A percentile compares a stretch with the other conserved stretches of the same genome.
These are phyloP conservation scores for Brenthis daphne DNA, from an alignment of 2,888 invertebrate genomes.

Conservation along the genomic window DNA sequence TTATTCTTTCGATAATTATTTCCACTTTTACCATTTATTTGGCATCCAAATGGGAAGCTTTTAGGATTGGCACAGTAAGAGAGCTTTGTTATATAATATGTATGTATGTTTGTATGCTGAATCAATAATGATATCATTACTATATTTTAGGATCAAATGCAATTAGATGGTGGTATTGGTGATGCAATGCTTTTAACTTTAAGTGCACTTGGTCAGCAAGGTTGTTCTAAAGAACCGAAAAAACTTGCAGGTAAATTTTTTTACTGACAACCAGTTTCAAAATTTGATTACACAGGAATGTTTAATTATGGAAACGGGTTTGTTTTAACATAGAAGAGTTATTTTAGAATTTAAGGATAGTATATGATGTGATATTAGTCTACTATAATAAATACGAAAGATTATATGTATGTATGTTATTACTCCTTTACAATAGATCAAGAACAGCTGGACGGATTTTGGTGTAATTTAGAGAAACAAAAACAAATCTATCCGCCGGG, in stretches of 20 bases:
- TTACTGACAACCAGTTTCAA: too few species aligned
- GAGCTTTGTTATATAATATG: background rate
- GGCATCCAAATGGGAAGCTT: conserved; percentile 62
- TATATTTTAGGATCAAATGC: conserved; percentile 47
- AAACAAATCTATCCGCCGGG: too few species aligned
- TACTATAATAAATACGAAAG: too few species aligned
- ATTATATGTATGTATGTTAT: too few species aligned
- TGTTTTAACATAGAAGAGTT: too few species aligned
- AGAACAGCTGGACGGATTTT: too few species aligned
- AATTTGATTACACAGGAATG: too few species aligned
- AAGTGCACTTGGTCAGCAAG: conserved; percentile 83
- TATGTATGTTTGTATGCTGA: conserved; percentile 1
- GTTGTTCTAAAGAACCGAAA: conserved; percentile 72
- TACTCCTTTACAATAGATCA: too few species aligned
- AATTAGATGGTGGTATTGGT: conserved; percentile 57
- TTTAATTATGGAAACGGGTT: too few species aligned
- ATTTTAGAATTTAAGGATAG: too few species aligned
- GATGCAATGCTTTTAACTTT: conserved; percentile 78
- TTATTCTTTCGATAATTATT: conserved; percentile 62
- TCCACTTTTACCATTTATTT: conserved; percentile 60
- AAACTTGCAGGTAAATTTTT: conserved; percentile 51
- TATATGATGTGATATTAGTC: too few species aligned
- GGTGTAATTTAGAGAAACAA: too few species aligned
- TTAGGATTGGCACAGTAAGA: conserved; percentile 45
- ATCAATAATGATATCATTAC: background rate